Evolutionary conservation across 2,888 invertebrate species (phyloP), one percentile per base, ranked within the genome.

Genomic region (Volucella inflata): DNA sequence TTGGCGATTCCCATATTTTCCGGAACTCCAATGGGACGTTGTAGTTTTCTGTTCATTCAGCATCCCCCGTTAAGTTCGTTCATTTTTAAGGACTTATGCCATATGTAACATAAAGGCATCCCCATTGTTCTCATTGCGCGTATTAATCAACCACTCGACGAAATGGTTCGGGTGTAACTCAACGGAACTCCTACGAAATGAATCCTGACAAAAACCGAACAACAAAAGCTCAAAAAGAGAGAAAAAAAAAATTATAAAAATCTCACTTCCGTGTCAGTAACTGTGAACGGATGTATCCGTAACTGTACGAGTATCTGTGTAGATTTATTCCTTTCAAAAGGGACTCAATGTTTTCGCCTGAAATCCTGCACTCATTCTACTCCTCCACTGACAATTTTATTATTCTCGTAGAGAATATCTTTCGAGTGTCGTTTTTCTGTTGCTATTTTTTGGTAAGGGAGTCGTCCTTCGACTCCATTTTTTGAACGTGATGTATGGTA

Each of bases 381-480:
- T 30, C 30, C 30, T 0, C 67, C 46, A 78, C 82, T 68, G 77
- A 72, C 77, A 77, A 82, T 78, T 82, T 82, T 82, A 82, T 78
- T 78, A 82, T 67, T 72, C 46, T 62, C 77, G 40, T 60, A 60
- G 14, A 21, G 64, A 62, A 62, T 48, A 77, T 50, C 14, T 67
- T 59, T 48, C 51, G 46, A n/a, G 53, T 30, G 30, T 3, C 17
- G 17, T 71, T 51, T 62, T 53, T 36, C 36, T 55, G 44, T 30
- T 42, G 17, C 42, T 46, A 68, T 11, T 70, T 42, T 30, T 42
- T 40, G 9, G 12, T 16, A 46, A 36, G 16, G 16, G 53, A 16
- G 60, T 17, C 9, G 42, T 40, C 55, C 46, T 55, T 44, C 11
- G n/a, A 57, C 17, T 67, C 14, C 53, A 60, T 75, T 65, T 38